phyloP scores from a whole-genome alignment of 1,140 invertebrate species.

The Globodera rostochiensis region DNA sequence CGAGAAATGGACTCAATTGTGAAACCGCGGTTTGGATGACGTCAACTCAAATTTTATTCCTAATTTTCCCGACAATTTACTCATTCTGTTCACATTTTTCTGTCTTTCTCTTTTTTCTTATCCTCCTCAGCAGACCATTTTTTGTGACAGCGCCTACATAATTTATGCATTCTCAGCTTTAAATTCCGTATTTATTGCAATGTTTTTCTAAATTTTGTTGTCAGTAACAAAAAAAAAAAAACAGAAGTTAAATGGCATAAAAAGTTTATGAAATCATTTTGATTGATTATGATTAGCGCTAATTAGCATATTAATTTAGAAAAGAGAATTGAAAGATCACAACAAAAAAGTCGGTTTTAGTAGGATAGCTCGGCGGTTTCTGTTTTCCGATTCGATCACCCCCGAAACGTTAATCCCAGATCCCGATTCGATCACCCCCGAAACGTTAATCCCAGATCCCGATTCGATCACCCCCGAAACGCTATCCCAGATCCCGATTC shows the following conservation, averaged over 20 bases:
- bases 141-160: background rate
- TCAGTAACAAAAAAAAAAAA: background rate
- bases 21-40: slow-evolving; percentile 19
- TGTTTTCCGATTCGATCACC: no score
- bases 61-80: background rate
- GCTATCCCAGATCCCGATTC: no score
- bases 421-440: no score
- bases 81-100: background rate
- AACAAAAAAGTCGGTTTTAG: no score
- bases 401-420: no score
- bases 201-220: background rate
- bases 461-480: no score
- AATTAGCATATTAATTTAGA: no score
- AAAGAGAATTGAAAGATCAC: no score
- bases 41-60: background rate
- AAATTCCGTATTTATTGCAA: background rate
- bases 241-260: background rate
- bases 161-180: background rate
- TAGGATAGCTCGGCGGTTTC: no score
- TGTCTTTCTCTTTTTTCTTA: background rate
- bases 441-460: no score
- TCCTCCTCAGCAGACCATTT: background rate
- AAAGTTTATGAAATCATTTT: no score
- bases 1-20: slow-evolving; percentile 25
- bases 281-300: no score